These are phyloP conservation scores for Cyanoramphus novaezelandiae DNA, from an alignment of 2,113 vertebrate species.

Conservation along the genomic window DNA sequence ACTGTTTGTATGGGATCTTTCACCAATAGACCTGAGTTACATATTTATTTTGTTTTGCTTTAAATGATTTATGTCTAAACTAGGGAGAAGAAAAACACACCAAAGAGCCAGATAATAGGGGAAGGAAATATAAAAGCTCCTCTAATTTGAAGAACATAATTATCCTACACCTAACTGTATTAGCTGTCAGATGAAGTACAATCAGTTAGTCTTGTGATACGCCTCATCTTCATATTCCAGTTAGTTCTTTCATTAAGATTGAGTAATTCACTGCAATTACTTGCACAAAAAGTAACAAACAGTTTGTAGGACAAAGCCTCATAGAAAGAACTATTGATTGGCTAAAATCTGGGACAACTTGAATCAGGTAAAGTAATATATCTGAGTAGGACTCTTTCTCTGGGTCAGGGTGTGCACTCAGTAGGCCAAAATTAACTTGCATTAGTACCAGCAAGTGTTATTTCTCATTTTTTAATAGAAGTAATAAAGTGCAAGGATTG, in stretches of 20 bases:
- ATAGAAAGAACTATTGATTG: not conserved
- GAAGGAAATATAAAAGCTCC: not conserved
- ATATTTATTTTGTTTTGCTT: not conserved
- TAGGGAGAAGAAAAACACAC: not conserved
- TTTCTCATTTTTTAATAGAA: not conserved
- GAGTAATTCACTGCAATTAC: not conserved
- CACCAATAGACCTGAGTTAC: not conserved
- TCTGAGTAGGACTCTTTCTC: not conserved
- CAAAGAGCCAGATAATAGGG: not conserved
- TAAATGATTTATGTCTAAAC: not conserved
- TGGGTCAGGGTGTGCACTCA: not conserved
- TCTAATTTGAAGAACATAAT: not conserved
- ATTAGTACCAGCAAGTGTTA: not conserved
- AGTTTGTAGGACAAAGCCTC: not conserved
- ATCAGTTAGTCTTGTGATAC: not conserved
- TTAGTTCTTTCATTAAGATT: not conserved
- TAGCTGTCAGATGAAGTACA: not conserved
- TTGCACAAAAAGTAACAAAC: not conserved
- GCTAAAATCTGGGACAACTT: not conserved
- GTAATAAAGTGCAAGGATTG: not conserved
- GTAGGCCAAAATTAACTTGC: not conserved
- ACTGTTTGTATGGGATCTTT: not conserved
- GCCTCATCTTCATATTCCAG: not conserved
- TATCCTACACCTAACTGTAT: not conserved
- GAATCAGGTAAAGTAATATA: not conserved